Base-by-base conservation (phyloP, 2,113 vertebrate species). In the Sapayoa aenigma region DNA sequence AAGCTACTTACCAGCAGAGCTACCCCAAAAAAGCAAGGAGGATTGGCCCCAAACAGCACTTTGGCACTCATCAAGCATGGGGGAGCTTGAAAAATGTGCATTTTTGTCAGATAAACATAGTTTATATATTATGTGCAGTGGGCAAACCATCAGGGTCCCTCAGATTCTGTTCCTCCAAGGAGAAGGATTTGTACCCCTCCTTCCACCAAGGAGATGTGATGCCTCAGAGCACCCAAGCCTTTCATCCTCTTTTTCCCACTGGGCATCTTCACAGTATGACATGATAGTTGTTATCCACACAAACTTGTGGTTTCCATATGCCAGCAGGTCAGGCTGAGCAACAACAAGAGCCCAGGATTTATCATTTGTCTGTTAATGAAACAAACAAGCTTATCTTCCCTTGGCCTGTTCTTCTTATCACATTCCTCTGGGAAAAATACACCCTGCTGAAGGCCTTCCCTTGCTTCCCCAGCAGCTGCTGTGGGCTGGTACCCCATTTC, bases 111-210 rank as follows among this genome's bases (percentile, higher is more conserved):
- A 2, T 9, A 55, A 39, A 7, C 16, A 6, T 9, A 18, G 24
- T 31, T 79, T 35, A 10, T 23, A 1, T 23, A 3, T 62, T 19
- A 35, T 3, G 7, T 23, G 65, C 31, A 12, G 27, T 0, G 3
- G 28, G 58, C 60, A 62, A 90, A 21, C 21, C 6, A 8, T 16
- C 33, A 23, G 37, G 25, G 24, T 14, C 1, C 0, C 52, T 71
- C 56, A 66, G 75, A 10, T 11, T 47, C 72, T 2, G 1, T 41
- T 84, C 24, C 42, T n/a, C 53, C 4, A 2, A 37, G 37, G 15
- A 20, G 35, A 17, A 84, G 31, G 39, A 23, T 39, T 62, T 16
- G 20, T 13, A 31, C 11, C 6, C 13, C 47, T 63, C 12, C 39
- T 14, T 82, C 37, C 68, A 63, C 31, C 28, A 12, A 65, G 0